Conservation (phyloP, 2,888 invertebrate genomes). For the Leptinotarsa rubiginosa region DNA sequence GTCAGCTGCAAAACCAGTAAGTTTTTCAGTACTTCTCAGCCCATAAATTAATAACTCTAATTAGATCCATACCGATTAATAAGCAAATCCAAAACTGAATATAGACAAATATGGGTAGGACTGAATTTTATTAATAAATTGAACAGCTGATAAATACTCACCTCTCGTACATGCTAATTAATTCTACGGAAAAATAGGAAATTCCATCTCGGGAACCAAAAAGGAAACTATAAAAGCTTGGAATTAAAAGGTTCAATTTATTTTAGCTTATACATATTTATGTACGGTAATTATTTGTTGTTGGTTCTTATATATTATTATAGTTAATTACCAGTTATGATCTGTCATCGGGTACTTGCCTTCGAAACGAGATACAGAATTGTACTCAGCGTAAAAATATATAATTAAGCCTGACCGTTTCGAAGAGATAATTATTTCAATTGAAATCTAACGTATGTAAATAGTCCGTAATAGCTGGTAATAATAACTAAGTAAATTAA, state of each 20-base stretch:
- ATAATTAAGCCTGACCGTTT: slow-evolving; percentile 22
- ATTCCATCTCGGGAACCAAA: slow-evolving; percentile 9
- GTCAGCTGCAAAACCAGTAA: no score
- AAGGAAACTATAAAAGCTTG: slow-evolving; percentile 2
- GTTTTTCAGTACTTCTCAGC: no score
- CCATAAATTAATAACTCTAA: no score
- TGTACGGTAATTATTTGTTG: slow-evolving; percentile 37
- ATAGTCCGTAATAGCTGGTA: not conserved
- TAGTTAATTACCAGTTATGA: slow-evolving; percentile 36
- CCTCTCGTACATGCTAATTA: not conserved
- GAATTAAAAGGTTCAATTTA: slow-evolving; percentile 23
- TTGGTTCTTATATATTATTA: slow-evolving; percentile 30
- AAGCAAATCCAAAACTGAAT: no score
- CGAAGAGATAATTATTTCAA: slow-evolving; percentile 17
- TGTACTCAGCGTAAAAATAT: slow-evolving; percentile 13
- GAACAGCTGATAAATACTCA: not conserved
- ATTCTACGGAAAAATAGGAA: slow-evolving; percentile 4
- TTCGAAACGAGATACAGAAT: slow-evolving; percentile 22
- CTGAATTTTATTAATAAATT: not conserved
- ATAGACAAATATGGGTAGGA: no score
- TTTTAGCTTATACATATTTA: slow-evolving; percentile 35
- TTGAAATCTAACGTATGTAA: slow-evolving; percentile 6
- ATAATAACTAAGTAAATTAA: not conserved
- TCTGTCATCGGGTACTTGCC: slow-evolving; percentile 36
- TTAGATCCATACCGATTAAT: no score